Percentiles rank a stretch among this genome's conserved stretches.
These are phyloP conservation scores for Porites rus DNA, from an alignment of 92 coral and sea anemone genomes.

Conservation along the genomic window DNA sequence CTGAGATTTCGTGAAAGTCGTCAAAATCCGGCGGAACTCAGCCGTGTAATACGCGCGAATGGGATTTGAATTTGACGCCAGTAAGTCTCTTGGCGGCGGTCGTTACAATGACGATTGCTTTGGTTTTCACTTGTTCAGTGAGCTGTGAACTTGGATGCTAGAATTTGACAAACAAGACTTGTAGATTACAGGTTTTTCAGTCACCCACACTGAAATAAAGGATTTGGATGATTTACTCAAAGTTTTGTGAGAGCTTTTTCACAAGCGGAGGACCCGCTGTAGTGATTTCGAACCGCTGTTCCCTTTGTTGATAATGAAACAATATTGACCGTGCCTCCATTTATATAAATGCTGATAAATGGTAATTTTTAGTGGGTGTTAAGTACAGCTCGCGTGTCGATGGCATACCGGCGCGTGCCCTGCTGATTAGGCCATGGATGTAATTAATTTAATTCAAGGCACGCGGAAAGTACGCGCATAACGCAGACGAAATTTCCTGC, in stretches of 20 bases:
- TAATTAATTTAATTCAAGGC: slow-evolving; percentile 39
- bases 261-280: slow-evolving; percentile 52
- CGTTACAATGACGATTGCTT: not conserved
- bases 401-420: slow-evolving; percentile 75
- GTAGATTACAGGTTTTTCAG: slow-evolving; percentile 54
- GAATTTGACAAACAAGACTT: slow-evolving; percentile 52
- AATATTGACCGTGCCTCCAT: slow-evolving; percentile 40
- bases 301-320: slow-evolving; percentile 20
- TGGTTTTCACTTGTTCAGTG: slow-evolving; percentile 45
- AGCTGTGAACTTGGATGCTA: slow-evolving; percentile 46
- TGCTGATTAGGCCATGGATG: slow-evolving; percentile 62
- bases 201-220: slow-evolving; percentile 44
- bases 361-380: slow-evolving; percentile 15
- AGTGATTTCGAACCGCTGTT: slow-evolving; percentile 19
- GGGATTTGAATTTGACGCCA: slow-evolving; percentile 15
- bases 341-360: slow-evolving; percentile 39
- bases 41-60: slow-evolving; percentile 41
- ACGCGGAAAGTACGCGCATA: slow-evolving; percentile 49
- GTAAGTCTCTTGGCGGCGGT: not conserved
- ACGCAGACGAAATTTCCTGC: not conserved
- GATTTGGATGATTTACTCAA: slow-evolving; percentile 37
- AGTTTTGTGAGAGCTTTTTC: slow-evolving; percentile 29
- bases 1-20: slow-evolving; percentile 60
- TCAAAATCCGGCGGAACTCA: slow-evolving; percentile 26
- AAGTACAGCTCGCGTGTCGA: slow-evolving; percentile 6